phyloP scores from a whole-genome alignment of 2,113 vertebrate genomes.

The Patagioenas fasciata region DNA sequence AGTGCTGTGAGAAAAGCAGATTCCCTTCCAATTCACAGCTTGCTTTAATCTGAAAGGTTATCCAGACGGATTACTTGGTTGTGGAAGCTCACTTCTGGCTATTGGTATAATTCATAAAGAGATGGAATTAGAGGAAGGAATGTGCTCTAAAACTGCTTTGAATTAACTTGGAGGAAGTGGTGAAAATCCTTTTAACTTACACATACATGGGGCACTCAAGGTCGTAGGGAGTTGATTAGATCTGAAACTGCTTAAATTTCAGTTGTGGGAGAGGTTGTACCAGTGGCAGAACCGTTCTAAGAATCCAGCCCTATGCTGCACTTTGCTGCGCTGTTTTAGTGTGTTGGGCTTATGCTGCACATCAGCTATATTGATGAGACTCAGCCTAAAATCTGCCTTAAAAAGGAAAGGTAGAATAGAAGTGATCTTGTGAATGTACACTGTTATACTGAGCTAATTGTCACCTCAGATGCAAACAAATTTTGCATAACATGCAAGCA shows the following conservation, averaged over 20 bases:
- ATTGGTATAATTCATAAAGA: neutral
- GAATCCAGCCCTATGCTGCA: neutral
- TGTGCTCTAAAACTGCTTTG: neutral
- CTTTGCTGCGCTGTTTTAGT: neutral
- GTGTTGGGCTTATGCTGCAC: neutral
- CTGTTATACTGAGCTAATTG: neutral
- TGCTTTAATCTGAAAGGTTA: neutral
- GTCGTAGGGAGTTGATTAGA: neutral
- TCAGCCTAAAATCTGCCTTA: neutral
- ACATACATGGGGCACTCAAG: accelerated
- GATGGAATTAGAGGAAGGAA: neutral
- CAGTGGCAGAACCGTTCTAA: neutral
- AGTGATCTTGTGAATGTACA: neutral
- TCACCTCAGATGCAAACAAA: neutral
- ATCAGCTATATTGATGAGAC: neutral
- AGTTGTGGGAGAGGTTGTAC: neutral
- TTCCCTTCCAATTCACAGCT: neutral
- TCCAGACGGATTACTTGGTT: neutral
- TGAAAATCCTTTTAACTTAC: neutral
- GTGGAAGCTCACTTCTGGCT: neutral
- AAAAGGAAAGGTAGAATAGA: neutral
- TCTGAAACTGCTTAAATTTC: neutral
- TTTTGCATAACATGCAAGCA: neutral
- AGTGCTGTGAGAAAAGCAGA: neutral
- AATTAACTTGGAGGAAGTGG: neutral